Base-by-base conservation (phyloP, 2,113 vertebrate genomes). In the Condylura cristata region DNA sequence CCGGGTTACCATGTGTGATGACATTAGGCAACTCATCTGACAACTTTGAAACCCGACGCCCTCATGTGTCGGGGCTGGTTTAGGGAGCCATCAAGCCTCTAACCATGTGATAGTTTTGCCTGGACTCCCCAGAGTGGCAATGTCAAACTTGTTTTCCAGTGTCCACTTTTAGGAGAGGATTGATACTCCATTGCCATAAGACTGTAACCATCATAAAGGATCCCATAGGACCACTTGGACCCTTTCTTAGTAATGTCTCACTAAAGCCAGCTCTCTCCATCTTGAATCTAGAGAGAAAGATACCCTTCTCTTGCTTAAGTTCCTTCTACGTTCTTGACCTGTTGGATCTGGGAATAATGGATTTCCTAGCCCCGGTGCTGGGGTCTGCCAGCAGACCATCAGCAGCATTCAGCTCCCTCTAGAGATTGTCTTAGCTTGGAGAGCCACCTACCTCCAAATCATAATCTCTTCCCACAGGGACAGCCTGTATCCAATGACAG, bases 261-360 rank as follows among this genome's bases (percentile, higher is more conserved):
- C 8, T 53, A 72, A 93, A 94, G 32, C 3, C 16, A 32, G 41
- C 28, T 30, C 8, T 70, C 4, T 68, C 12, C 9, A 5, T 41
- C 37, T 60, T 75, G 34, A 63, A 63, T 71, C 66, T 39, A 76
- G n/a, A 84, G 28, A 48, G 28, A 17, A 90, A 93, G 28, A 37
- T 16, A 58, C 1, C 9, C 3, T 75, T 17, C 2, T 70, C 16
- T 70, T 68, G 63, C 34, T n/a, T 74, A 48, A 56, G 53, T 63
- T 4, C 28, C 24, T 48, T 70, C 66, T 26, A 30, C 65, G 76
- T 20, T 84, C 60, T 58, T 79, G 56, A 58, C 58, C 22, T 32
- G 4, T 9, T 26, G 41, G 18, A 51, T n/a, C 26, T 41, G n/a
- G 11, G n/a, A 83, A 48, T 28, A 76, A 66, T 75, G 26, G 28